A percentile compares a stretch with the other conserved stretches of the same genome.
Conservation (phyloP, 1,140 invertebrate genomes). For the Archegozetes longisetosus region DNA sequence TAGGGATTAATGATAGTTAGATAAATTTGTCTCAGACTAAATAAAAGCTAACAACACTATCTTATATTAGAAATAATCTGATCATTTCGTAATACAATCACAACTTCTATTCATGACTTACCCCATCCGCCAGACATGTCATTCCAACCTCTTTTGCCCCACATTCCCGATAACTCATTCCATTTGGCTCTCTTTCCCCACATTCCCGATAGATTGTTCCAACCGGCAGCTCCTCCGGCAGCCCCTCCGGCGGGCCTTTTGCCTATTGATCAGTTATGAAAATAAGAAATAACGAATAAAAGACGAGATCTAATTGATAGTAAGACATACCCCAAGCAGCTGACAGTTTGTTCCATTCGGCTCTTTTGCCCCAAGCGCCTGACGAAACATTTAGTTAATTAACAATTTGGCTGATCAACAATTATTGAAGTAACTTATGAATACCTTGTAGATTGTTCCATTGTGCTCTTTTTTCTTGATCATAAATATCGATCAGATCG, state of each 20-base stretch:
- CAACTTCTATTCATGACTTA: no score
- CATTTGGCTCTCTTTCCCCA: slow-evolving; percentile 32
- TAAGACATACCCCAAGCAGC: slow-evolving; percentile 13
- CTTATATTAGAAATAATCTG: no score
- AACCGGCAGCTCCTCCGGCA: background rate
- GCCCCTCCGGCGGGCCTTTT: background rate
- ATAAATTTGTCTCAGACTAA: no score
- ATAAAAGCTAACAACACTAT: no score
- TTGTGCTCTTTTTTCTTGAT: background rate
- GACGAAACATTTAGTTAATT: background rate
- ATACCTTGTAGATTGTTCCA: slow-evolving; percentile 16
- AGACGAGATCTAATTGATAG: background rate
- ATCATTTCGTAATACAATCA: no score
- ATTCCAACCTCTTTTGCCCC: slow-evolving; percentile 21
- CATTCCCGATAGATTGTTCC: slow-evolving; percentile 19
- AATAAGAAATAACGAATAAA: no score
- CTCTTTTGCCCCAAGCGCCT: slow-evolving; percentile 17
- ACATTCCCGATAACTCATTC: slow-evolving; percentile 19
- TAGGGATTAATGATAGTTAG: no score
- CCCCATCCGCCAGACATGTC: slow-evolving; percentile 16
- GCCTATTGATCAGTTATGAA: background rate
- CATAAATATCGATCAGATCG: background rate
- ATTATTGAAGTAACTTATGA: background rate
- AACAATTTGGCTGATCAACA: background rate
- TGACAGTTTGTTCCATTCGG: slow-evolving; percentile 13